Conservation (phyloP, 2,888 invertebrate species). For the Neoitamus cyanurus region DNA sequence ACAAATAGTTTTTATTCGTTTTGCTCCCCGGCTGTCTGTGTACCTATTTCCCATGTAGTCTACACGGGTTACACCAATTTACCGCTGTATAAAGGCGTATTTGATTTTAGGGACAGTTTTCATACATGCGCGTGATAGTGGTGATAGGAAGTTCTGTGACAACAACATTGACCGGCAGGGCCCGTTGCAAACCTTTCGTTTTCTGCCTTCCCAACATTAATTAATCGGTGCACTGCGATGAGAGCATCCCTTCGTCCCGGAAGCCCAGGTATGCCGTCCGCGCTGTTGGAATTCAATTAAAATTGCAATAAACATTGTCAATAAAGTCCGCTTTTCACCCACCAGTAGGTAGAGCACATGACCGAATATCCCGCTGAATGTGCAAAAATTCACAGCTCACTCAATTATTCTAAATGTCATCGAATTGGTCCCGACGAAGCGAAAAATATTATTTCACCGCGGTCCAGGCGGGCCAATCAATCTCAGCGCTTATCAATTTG, state of each 20-base stretch:
- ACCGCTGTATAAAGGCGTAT: not conserved
- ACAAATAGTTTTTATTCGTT: not conserved
- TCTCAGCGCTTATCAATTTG: slow-evolving; percentile 21
- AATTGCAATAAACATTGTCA: not conserved
- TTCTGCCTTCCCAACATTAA: not conserved
- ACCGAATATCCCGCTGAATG: not conserved
- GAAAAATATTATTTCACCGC: not conserved
- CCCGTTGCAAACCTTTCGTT: not conserved
- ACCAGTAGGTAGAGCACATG: not conserved
- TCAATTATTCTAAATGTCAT: not conserved
- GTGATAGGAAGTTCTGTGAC: not conserved
- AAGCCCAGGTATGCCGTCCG: not conserved
- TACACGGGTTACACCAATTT: not conserved
- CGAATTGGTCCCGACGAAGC: not conserved
- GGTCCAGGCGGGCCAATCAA: not conserved
- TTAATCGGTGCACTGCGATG: not conserved
- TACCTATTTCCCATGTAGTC: not conserved
- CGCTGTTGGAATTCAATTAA: not conserved
- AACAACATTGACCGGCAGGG: not conserved
- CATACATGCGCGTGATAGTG: not conserved
- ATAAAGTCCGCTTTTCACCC: not conserved
- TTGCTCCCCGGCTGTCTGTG: not conserved
- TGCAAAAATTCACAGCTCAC: not conserved
- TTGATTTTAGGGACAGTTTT: not conserved
- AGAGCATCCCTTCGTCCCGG: not conserved